These are phyloP conservation scores for Imbricaverruca yamaguchii DNA, from an alignment of 2,888 invertebrate genomes.

Conservation along the genomic window DNA sequence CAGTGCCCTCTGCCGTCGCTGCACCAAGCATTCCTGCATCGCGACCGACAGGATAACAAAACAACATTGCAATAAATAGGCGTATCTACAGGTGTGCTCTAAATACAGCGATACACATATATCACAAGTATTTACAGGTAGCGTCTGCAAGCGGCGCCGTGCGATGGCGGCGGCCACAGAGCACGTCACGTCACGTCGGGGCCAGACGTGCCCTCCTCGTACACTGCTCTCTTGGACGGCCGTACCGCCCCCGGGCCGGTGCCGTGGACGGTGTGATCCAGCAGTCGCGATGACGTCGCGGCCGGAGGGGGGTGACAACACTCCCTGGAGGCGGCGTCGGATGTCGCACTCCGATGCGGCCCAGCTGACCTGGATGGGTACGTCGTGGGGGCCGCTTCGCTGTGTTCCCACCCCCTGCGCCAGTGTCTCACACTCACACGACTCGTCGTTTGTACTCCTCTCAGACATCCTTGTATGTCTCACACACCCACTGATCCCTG, in stretches of 20 bases:
- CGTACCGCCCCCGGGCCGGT: background rate
- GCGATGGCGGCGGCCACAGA: too few relatives aligned
- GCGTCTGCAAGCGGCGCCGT: too few relatives aligned
- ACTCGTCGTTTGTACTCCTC: constrained; percentile 1
- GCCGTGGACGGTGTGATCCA: background rate
- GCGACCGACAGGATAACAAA: background rate
- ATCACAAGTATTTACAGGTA: constrained; percentile 18
- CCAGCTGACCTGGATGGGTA: background rate
- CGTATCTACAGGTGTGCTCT: background rate
- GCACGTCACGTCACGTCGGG: background rate
- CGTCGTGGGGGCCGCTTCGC: background rate
- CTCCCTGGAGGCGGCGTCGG: background rate
- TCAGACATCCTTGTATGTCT: background rate
- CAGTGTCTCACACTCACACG: background rate
- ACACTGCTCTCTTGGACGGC: too few relatives aligned
- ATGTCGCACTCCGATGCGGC: too few relatives aligned
- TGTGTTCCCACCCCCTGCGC: background rate
- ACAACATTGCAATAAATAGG: constrained; percentile 3
- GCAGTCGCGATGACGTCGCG: background rate
- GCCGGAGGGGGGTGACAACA: background rate
- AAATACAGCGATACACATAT: background rate
- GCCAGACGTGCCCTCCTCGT: too few relatives aligned
- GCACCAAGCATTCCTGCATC: background rate
- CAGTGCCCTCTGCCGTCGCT: too few relatives aligned
- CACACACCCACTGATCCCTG: background rate